Evolutionary conservation across 2,113 vertebrate species (phyloP).

Genomic region (Hystrix cristata): DNA sequence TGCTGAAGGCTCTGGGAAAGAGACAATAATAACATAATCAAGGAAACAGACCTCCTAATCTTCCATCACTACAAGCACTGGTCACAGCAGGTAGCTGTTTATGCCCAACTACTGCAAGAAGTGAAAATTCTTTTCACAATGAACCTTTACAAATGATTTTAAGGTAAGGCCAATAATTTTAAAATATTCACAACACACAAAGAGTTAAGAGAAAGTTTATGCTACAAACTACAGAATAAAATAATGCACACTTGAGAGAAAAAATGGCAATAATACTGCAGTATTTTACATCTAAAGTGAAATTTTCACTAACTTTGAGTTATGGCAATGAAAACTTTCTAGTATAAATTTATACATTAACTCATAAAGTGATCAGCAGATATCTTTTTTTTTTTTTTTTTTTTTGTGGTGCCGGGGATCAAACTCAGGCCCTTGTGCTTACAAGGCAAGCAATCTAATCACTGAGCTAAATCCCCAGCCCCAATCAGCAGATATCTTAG

Average conservation of each 20-base stretch:
- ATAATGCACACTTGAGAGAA: slow-evolving; percentile 38
- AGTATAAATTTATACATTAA: slow-evolving; percentile 63
- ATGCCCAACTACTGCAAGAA: background rate
- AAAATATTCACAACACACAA: slow-evolving; percentile 57
- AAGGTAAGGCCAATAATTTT: slow-evolving; percentile 42
- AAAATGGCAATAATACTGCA: slow-evolving; percentile 52
- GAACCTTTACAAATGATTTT: slow-evolving; percentile 45
- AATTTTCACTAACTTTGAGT: slow-evolving; percentile 55
- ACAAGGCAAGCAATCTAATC: no score
- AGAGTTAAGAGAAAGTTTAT: slow-evolving; percentile 63
- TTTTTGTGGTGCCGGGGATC: no score
- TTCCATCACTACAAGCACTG: background rate
- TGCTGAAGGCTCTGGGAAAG: slow-evolving; percentile 71
- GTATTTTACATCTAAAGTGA: slow-evolving; percentile 44
- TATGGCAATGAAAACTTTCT: slow-evolving; percentile 30
- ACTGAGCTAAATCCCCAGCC: no score
- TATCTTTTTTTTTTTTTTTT: background rate
- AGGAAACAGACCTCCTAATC: background rate
- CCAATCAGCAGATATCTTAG: background rate
- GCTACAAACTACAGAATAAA: slow-evolving; percentile 57
- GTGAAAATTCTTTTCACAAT: slow-evolving; percentile 28
- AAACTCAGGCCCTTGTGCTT: no score
- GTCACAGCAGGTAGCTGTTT: background rate
- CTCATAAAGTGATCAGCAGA: slow-evolving; percentile 56
- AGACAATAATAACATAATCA: slow-evolving; percentile 17